phyloP scores from a whole-genome alignment of 2,113 vertebrate genomes.

The Siniperca chuatsi region DNA sequence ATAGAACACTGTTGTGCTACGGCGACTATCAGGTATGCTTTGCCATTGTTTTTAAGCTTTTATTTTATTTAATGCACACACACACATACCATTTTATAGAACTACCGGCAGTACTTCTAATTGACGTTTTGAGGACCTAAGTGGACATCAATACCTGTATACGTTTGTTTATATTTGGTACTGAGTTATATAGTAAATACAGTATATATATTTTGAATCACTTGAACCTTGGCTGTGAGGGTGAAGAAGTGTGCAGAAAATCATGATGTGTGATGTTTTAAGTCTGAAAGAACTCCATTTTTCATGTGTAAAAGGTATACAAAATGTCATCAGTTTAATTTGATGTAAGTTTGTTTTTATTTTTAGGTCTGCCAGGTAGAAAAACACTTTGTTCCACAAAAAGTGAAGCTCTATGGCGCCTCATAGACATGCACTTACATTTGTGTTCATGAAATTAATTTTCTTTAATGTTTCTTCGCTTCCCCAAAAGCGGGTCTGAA shows the following conservation, averaged over 20 bases:
- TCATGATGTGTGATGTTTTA: conserved; percentile 68
- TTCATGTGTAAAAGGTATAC: conserved; percentile 58
- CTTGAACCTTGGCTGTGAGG: conserved; percentile 76
- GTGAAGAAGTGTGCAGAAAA: conserved; percentile 49
- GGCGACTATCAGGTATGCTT: conserved; percentile 88
- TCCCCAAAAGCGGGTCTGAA: conserved; percentile 83
- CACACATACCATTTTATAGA: conserved; percentile 75
- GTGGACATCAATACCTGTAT: conserved; percentile 75
- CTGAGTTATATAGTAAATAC: conserved; percentile 77
- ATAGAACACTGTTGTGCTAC: conserved; percentile 88
- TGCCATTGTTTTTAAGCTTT: conserved; percentile 82
- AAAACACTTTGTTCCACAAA: conserved; percentile 82
- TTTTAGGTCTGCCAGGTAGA: conserved; percentile 80
- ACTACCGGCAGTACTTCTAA: conserved; percentile 83
- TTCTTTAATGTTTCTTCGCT: conserved; percentile 63
- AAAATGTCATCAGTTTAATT: conserved; percentile 74
- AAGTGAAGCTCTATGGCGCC: conserved; percentile 84
- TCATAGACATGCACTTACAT: conserved; percentile 87
- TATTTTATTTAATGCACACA: conserved; percentile 78
- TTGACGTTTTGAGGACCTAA: conserved; percentile 81
- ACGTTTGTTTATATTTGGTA: conserved; percentile 84
- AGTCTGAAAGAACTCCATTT: conserved; percentile 79
- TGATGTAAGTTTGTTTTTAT: conserved; percentile 61
- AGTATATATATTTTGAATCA: conserved; percentile 77
- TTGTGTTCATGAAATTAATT: conserved; percentile 73